phyloP scores from a whole-genome alignment of 2,888 invertebrate species.

The Lasioglossum calceatum region DNA sequence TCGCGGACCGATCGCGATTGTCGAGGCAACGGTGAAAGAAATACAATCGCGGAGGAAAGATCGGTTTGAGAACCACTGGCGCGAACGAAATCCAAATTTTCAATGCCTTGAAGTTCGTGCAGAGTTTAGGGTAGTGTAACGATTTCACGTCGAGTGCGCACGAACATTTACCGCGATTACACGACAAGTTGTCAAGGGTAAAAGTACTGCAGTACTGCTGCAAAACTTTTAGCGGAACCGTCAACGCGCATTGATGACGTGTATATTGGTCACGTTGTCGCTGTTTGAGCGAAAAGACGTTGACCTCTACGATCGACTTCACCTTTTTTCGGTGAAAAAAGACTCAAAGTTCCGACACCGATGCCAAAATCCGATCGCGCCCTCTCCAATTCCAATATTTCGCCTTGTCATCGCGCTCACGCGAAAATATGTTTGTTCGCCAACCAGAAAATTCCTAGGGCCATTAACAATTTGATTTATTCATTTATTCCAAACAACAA shows the following conservation, averaged over 20 bases:
- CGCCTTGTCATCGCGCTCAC: neutral
- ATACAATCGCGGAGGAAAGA: neutral
- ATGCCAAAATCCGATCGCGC: neutral
- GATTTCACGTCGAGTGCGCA: slow-evolving; percentile 58
- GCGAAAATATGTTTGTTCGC: neutral
- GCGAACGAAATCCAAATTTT: slow-evolving; percentile 39
- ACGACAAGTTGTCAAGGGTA: slow-evolving; percentile 70
- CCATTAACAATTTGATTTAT: neutral
- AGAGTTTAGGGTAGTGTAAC: slow-evolving; percentile 47
- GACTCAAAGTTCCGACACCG: neutral
- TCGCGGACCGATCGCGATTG: neutral
- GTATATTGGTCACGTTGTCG: slow-evolving; percentile 35
- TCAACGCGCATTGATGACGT: slow-evolving; percentile 38
- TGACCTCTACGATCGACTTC: slow-evolving; percentile 19
- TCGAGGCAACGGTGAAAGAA: neutral
- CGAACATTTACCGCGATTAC: slow-evolving; percentile 63
- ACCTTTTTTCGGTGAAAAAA: slow-evolving; percentile 2
- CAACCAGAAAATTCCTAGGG: neutral
- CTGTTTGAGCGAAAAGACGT: slow-evolving; percentile 37
- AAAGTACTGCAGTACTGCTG: slow-evolving; percentile 71
- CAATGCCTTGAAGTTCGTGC: slow-evolving; percentile 50
- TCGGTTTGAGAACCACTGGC: slow-evolving; percentile 25
- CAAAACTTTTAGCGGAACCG: slow-evolving; percentile 55
- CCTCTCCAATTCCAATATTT: neutral
- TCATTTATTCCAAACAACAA: neutral